These are phyloP conservation scores for Candoia aspera DNA, from an alignment of 2,113 vertebrate species.

Conservation along the genomic window DNA sequence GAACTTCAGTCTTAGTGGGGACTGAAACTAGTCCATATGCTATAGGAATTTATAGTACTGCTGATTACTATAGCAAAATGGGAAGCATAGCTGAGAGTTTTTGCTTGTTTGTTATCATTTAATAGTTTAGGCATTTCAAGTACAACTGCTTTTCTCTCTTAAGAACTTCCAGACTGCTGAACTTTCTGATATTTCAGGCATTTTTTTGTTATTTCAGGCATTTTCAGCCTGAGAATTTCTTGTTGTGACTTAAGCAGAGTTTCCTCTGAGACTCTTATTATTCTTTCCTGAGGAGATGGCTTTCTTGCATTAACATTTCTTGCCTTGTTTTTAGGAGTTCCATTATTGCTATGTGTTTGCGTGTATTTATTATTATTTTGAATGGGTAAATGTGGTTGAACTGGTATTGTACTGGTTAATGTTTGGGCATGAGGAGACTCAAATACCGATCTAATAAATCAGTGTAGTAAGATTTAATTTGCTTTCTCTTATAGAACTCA, in stretches of 20 bases:
- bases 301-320: background rate
- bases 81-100: background rate
- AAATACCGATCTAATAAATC: background rate
- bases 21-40: background rate
- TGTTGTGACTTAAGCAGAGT: background rate
- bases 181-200: background rate
- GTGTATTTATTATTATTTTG: conserved; percentile 29
- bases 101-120: background rate
- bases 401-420: conserved; percentile 20
- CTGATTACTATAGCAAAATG: background rate
- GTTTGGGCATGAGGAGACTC: background rate
- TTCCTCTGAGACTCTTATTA: background rate
- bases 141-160: background rate
- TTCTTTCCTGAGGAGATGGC: background rate
- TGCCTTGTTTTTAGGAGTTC: fast-evolving
- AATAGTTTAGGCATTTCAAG: background rate
- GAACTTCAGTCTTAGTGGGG: background rate
- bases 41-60: background rate
- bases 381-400: background rate
- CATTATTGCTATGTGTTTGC: background rate
- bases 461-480: background rate
- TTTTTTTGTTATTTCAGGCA: background rate
- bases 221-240: background rate
- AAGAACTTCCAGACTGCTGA: background rate
- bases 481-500: conserved; percentile 81